Base-by-base conservation (phyloP, 2,888 invertebrate genomes). In the Leucania comma region DNA sequence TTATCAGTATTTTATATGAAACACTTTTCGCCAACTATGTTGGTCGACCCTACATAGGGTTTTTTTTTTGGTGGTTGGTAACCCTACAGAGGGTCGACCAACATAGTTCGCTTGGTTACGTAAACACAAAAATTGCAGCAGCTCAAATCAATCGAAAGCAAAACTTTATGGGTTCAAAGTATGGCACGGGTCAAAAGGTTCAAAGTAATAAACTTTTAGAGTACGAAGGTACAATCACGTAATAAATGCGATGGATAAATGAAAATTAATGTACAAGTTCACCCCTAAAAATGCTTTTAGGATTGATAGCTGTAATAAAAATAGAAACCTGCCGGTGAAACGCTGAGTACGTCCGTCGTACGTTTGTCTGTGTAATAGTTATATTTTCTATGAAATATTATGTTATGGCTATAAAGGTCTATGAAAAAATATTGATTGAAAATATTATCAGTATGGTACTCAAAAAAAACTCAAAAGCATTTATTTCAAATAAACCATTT, bases 131-230 rank as follows among this genome's bases (percentile, higher is more conserved):
- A 62, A 51, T 32, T 56, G 59, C 56, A 66, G 29, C 32, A 46
- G 35, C 26, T 51, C 54, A 62, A 66, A 26, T 51, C 38, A 59
- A 35, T 66, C 10, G 22, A 38, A 57, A 63, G 0, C 22, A 38
- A 66, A 63, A 71, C 22, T 50, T 70, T 35, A 22, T 4, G 42
- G 53, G 35, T 35, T 35, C 42, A 66, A 63, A 63, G 54, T 38
- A 12, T 2, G 4, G 14, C 24, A 20, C 6, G 63, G 68, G 20
- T 60, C n/a, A 10, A 29, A 65, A 66, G 68, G 66, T 42, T 60
- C 48, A 46, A 68, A 60, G 54, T 22, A 38, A 59, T 64, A 61
- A 75, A 63, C 32, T 79, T 58, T 61, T 26, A 12, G 29, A 20
- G 58, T 24, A 2, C 38, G 12, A 70, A 71, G 26, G 60, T 51